Percentiles rank a stretch among this genome's conserved stretches.
These are phyloP conservation scores for Tholera decimalis DNA, from an alignment of 2,888 invertebrate genomes.

Conservation along the genomic window DNA sequence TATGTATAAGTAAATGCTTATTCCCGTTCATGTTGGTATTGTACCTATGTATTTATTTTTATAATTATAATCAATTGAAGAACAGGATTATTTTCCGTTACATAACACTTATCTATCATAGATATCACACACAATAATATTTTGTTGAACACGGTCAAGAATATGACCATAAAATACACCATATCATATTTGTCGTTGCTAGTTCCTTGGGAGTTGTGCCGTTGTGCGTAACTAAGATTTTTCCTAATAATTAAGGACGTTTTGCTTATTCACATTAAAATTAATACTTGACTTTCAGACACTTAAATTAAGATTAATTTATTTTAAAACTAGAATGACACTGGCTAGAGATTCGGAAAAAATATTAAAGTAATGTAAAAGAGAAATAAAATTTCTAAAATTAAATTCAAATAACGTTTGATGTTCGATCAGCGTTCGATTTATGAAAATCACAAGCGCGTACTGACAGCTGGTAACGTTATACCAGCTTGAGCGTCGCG, in stretches of 20 bases:
- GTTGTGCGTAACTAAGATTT: slow-evolving; percentile 37
- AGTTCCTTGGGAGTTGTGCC: too few relatives aligned
- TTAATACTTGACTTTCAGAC: slow-evolving; percentile 19
- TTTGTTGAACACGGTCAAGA: slow-evolving; percentile 47
- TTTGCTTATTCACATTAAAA: slow-evolving; percentile 22
- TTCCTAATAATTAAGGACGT: slow-evolving; percentile 27
- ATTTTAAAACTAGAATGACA: slow-evolving; percentile 32
- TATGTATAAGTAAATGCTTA: not conserved
- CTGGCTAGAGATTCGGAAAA: slow-evolving; percentile 43
- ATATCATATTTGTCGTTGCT: slow-evolving; percentile 44
- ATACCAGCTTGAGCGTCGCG: slow-evolving; percentile 77
- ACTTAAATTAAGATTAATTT: slow-evolving; percentile 5
- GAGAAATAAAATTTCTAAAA: not conserved
- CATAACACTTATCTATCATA: slow-evolving; percentile 26
- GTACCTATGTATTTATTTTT: too few relatives aligned
- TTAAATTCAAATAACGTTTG: slow-evolving; percentile 38
- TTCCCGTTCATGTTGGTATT: not conserved
- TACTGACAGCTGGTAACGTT: slow-evolving; percentile 71
- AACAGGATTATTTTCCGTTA: slow-evolving; percentile 19
- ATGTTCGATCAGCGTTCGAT: slow-evolving; percentile 50
- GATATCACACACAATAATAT: slow-evolving; percentile 46
- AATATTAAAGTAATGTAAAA: not conserved
- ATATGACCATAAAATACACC: slow-evolving; percentile 56
- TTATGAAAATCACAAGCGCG: slow-evolving; percentile 63
- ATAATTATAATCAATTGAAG: slow-evolving; percentile 3